phyloP scores from a whole-genome alignment of 2,888 invertebrate species.

The Perizoma flavofasciatum region DNA sequence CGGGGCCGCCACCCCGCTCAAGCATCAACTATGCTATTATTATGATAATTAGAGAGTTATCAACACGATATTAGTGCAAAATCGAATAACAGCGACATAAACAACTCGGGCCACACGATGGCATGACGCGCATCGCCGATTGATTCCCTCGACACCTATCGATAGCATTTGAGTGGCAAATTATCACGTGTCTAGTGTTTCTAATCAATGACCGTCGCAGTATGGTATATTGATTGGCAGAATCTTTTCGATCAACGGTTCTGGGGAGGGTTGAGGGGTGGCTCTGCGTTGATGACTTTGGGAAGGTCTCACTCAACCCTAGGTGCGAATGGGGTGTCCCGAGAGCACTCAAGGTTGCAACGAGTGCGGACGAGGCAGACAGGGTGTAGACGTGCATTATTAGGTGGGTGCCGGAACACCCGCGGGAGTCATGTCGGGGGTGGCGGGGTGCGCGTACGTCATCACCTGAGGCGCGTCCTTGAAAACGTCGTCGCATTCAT shows the following conservation, averaged over 20 bases:
- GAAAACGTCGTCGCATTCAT: slow-evolving; percentile 83
- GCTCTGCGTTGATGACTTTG: slow-evolving; percentile 22
- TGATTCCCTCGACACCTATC: slow-evolving; percentile 12
- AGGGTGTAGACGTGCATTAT: slow-evolving; percentile 84
- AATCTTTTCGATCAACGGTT: slow-evolving; percentile 11
- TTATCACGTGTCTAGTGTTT: slow-evolving; percentile 5
- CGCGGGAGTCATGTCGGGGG: slow-evolving; percentile 67
- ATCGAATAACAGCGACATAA: slow-evolving; percentile 48
- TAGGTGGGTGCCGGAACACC: slow-evolving; percentile 83
- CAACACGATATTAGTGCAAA: slow-evolving; percentile 59
- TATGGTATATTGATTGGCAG: slow-evolving; percentile 3
- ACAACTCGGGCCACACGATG: slow-evolving; percentile 25
- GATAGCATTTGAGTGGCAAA: slow-evolving; percentile 8
- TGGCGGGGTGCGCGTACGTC: slow-evolving; percentile 79
- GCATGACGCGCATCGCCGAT: slow-evolving; percentile 10
- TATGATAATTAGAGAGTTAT: slow-evolving; percentile 81
- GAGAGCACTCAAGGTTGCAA: slow-evolving; percentile 79
- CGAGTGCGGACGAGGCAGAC: slow-evolving; percentile 81
- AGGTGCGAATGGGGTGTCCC: slow-evolving; percentile 53
- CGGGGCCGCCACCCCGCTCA: slow-evolving; percentile 74
- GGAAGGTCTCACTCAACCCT: slow-evolving; percentile 28
- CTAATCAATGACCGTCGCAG: slow-evolving; percentile 2
- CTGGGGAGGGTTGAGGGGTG: slow-evolving; percentile 20
- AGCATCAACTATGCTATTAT: slow-evolving; percentile 75
- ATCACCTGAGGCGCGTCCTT: slow-evolving; percentile 84